Evolutionary conservation across 2,797 vertebrate species (phyloP).

Genomic region (Spheniscus humboldti): DNA sequence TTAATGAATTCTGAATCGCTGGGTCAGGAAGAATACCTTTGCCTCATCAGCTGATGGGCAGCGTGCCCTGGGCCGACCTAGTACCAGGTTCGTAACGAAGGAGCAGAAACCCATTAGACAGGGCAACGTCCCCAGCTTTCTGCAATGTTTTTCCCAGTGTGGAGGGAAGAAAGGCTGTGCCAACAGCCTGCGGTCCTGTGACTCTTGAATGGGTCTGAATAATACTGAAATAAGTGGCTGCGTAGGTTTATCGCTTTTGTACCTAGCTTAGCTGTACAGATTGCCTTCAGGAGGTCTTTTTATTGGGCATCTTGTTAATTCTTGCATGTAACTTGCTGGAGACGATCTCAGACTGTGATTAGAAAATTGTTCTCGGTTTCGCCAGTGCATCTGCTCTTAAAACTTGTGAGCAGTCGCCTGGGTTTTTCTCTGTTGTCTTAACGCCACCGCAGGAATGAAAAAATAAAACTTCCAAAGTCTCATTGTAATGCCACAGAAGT

Average conservation of each 20-base stretch:
- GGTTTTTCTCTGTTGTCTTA: background rate
- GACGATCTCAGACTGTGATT: background rate
- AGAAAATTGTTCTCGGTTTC: background rate
- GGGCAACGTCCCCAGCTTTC: background rate
- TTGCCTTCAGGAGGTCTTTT: background rate
- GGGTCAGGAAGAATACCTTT: background rate
- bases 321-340: background rate
- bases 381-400: background rate
- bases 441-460: background rate
- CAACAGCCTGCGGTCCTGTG: background rate
- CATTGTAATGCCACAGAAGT: background rate
- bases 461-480: background rate
- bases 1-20: background rate
- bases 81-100: background rate
- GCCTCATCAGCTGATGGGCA: background rate
- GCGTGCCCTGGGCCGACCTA: fast-evolving
- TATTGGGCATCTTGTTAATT: background rate
- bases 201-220: background rate
- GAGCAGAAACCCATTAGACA: background rate
- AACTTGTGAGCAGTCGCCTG: background rate
- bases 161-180: background rate
- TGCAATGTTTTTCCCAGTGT: background rate
- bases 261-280: background rate
- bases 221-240: background rate
- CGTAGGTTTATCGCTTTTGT: background rate